Base-by-base conservation (phyloP, 2,113 vertebrate genomes). In the Saimiri boliviensis region DNA sequence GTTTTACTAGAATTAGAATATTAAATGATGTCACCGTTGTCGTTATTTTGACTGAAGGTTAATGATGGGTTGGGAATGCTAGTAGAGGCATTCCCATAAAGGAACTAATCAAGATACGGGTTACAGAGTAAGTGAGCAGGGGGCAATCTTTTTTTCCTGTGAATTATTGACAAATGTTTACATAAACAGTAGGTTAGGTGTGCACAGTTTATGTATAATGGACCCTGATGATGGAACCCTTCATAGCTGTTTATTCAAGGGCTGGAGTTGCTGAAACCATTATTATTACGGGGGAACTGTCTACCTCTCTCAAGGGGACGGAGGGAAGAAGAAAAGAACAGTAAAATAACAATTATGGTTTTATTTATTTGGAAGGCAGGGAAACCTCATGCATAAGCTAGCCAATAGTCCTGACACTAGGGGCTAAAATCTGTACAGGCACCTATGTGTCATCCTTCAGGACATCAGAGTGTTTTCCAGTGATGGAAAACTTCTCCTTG, bases 1-100 rank as follows among this genome's bases (percentile, higher is more conserved):
- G 0, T 85, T 40, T 2, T 70, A 45, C 21, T 93, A 83, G 73
- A 91, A 83, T 54, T 23, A 85, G 8, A 5, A 60, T 94, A 14
- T 91, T 56, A 84, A 89, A n/a, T 32, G 74, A 70, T 63, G n/a
- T 32, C 60, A 70, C 76, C 21, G 58, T 95, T 84, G 93, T 82
- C 23, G 74, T 8, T 68, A 88, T 94, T 95, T 89, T 81, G 56
- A 54, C 81, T 79, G 68, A 94, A 37, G 73, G 37, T 94, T 93
- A 82, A 40, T 83, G 79, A 80, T 40, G 1, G 19, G 0, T 35
- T 94, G 56, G 73, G 80, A 91, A 76, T 94, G 93, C 68, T 89
- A 45, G 68, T 71, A 37, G 91, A 93, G 35, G 74, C 56, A 17
- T 52, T 52, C 52, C 52, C 16, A 17, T 52, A 42, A 74, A 77